phyloP scores from a whole-genome alignment of 2,888 invertebrate species.

The Amphipyra berbera region DNA sequence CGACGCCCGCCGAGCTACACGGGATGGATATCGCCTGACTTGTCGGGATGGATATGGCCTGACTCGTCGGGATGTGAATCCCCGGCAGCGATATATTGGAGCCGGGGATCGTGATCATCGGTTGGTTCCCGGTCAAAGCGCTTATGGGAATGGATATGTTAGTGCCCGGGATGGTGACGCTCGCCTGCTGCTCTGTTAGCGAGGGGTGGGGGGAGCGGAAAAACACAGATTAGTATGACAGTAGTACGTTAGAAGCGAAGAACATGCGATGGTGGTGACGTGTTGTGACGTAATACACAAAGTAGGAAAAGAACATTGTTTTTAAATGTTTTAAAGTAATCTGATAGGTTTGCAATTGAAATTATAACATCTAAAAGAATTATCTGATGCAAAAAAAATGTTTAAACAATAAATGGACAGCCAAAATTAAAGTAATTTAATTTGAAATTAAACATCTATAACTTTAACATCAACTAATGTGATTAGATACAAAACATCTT shows the following conservation, averaged over 20 bases:
- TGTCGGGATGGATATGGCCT: constrained; percentile 71
- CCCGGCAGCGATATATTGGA: constrained; percentile 83
- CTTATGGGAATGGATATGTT: constrained; percentile 90
- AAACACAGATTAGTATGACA: constrained; percentile 86
- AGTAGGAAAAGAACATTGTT: constrained; percentile 39
- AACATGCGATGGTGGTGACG: constrained; percentile 66
- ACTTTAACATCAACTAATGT: constrained; percentile 8
- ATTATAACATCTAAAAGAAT: not conserved
- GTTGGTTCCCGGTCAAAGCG: constrained; percentile 84
- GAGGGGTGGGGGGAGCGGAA: constrained; percentile 70
- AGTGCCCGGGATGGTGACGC: constrained; percentile 91
- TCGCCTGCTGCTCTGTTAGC: constrained; percentile 88
- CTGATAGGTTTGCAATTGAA: constrained; percentile 3
- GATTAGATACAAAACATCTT: constrained; percentile 5
- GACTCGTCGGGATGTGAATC: constrained; percentile 63
- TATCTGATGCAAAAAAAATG: constrained; percentile 2
- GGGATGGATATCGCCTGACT: constrained; percentile 72
- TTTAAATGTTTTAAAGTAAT: constrained; percentile 36
- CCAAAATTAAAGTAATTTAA: constrained; percentile 36
- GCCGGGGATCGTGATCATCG: constrained; percentile 89
- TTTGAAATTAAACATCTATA: constrained; percentile 11
- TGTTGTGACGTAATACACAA: constrained; percentile 43
- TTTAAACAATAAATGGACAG: constrained; percentile 24
- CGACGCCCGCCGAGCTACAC: constrained; percentile 67
- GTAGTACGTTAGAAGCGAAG: constrained; percentile 74